phyloP scores from a whole-genome alignment of 2,888 invertebrate species.

The Chymomyza caudatula region DNA sequence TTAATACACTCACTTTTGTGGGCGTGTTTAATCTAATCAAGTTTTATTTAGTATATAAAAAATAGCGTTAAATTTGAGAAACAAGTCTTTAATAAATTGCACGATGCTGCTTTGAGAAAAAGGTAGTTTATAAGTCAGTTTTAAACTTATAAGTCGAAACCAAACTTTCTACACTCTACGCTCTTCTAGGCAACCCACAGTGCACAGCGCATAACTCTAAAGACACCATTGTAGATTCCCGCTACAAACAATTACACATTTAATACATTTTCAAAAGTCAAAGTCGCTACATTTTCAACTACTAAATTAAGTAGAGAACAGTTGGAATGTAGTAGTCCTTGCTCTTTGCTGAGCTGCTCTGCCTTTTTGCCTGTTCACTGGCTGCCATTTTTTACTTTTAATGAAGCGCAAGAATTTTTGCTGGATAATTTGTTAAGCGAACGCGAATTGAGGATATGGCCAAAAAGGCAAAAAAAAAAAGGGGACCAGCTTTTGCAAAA shows the following conservation, averaged over 20 bases:
- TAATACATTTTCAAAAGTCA: slow-evolving; percentile 61
- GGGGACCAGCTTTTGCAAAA: slow-evolving; percentile 16
- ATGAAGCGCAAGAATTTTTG: slow-evolving; percentile 75
- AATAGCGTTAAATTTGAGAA: too few species aligned
- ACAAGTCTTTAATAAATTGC: too few species aligned
- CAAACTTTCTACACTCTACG: too few species aligned
- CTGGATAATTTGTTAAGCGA: slow-evolving; percentile 74
- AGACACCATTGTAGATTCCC: not conserved
- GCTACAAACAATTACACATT: slow-evolving; percentile 60
- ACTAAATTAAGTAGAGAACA: slow-evolving; percentile 25
- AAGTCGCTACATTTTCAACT: slow-evolving; percentile 17
- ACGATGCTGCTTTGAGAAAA: too few species aligned
- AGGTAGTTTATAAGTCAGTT: too few species aligned
- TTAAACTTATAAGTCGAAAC: too few species aligned
- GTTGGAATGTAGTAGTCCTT: slow-evolving; percentile 31
- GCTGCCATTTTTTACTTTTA: slow-evolving; percentile 72
- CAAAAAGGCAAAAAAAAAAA: slow-evolving; percentile 31
- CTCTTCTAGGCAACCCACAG: not conserved
- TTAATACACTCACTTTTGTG: too few species aligned
- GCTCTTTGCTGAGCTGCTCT: slow-evolving; percentile 26
- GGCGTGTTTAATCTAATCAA: too few species aligned
- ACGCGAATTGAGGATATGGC: slow-evolving; percentile 12
- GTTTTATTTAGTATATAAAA: too few species aligned
- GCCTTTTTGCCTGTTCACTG: not conserved
- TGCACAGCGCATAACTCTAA: not conserved